Percentiles rank a stretch among this genome's conserved stretches.
Evolutionary conservation across 2,888 invertebrate genomes (phyloP).

Genomic region (Acleris emargana): DNA sequence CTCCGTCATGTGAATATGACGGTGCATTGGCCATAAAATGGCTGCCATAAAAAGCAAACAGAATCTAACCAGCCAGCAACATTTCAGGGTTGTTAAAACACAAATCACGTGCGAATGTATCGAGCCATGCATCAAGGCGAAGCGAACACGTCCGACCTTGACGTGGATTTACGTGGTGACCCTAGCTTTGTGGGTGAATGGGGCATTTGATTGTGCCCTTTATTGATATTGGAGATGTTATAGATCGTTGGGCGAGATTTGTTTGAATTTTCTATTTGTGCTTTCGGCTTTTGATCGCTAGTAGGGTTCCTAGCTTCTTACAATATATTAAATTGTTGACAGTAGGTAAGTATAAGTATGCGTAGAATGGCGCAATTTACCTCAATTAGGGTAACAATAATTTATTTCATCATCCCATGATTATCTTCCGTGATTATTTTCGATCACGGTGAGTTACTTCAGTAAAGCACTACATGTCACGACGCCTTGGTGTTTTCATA

Average conservation of each 20-base stretch:
- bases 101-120: constrained; percentile 66
- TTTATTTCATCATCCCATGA: no score
- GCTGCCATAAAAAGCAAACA: constrained; percentile 15
- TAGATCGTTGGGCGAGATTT: constrained; percentile 24
- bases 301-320: no score
- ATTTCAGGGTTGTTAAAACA: constrained; percentile 48
- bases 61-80: constrained; percentile 14
- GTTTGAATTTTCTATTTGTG: constrained; percentile 17
- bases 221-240: constrained; percentile 37
- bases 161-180: constrained; percentile 64
- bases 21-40: no score
- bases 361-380: no score
- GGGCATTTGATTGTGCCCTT: constrained; percentile 37
- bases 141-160: constrained; percentile 58
- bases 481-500: no score
- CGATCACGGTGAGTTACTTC: no score
- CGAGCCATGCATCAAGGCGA: constrained; percentile 56
- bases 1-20: no score
- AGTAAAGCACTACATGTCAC: no score
- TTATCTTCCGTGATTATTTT: no score
- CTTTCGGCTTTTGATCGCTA: background rate
- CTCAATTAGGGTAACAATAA: no score
- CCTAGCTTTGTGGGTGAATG: constrained; percentile 52
- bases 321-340: no score
- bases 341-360: no score